These are phyloP conservation scores for Discoglossus pictus DNA, from an alignment of 2,797 vertebrate genomes.

Conservation along the genomic window DNA sequence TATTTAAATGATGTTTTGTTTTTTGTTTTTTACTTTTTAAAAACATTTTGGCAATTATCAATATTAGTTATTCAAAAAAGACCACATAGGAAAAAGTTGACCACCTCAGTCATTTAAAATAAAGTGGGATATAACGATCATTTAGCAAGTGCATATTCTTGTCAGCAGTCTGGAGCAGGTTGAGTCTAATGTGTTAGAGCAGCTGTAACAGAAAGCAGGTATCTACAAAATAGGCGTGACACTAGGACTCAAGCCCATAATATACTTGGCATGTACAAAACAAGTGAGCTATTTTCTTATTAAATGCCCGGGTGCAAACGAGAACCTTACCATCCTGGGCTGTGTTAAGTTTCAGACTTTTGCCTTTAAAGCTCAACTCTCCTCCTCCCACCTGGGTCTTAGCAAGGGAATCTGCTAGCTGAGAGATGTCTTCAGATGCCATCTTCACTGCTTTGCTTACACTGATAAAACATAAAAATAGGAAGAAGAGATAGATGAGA, in stretches of 20 bases:
- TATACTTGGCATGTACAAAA: not conserved
- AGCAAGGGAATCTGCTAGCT: conserved; percentile 87
- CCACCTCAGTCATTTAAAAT: no score
- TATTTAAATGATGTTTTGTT: no score
- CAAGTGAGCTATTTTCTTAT: no score
- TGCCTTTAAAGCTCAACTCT: conserved; percentile 94
- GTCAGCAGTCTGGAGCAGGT: no score
- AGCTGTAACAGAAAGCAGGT: no score
- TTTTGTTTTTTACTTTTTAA: no score
- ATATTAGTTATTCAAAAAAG: no score
- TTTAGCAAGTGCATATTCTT: no score
- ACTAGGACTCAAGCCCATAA: not conserved
- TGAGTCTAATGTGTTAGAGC: no score
- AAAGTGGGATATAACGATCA: no score
- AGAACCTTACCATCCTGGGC: conserved; percentile 83
- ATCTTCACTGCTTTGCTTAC: conserved; percentile 67
- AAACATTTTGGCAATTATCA: no score
- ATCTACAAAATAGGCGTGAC: conserved; percentile 4
- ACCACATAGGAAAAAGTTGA: no score
- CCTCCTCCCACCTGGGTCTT: conserved; percentile 85
- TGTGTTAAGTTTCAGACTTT: conserved; percentile 89
- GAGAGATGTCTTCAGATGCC: conserved; percentile 88
- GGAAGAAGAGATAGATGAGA: not conserved
- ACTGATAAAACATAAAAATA: not conserved
- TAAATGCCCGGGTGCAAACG: not conserved